These are phyloP conservation scores for Semibalanus balanoides DNA, from an alignment of 1,140 invertebrate genomes.

Conservation along the genomic window DNA sequence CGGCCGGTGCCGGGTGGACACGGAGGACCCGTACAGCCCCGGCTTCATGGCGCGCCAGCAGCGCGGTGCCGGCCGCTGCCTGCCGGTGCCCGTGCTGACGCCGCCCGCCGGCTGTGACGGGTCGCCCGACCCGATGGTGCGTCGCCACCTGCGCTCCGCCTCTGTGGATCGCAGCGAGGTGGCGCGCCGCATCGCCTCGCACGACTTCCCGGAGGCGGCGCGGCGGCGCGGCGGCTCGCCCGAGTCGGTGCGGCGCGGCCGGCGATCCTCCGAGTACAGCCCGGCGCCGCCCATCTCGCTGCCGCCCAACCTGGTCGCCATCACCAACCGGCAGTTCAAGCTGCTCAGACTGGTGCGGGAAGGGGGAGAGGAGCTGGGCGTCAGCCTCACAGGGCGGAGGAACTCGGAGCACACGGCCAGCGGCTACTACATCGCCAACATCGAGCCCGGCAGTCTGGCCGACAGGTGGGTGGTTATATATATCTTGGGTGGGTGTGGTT, in stretches of 20 bases:
- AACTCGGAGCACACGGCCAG: neutral
- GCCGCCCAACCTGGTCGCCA: neutral
- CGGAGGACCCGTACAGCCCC: no score
- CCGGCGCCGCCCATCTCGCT: neutral
- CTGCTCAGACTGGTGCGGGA: neutral
- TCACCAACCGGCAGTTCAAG: slow-evolving; percentile 1
- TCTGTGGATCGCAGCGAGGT: neutral
- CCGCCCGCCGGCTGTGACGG: neutral
- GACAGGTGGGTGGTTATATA: no score
- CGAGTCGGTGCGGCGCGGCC: neutral
- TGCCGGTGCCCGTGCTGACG: no score
- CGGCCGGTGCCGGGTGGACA: no score
- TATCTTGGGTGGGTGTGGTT: no score
- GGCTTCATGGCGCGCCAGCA: no score
- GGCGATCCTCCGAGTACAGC: neutral
- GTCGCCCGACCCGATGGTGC: neutral
- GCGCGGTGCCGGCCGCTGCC: no score
- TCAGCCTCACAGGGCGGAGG: neutral
- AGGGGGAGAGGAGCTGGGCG: neutral
- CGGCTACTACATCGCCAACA: neutral
- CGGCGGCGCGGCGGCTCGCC: neutral
- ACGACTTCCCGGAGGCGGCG: neutral
- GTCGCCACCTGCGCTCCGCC: neutral
- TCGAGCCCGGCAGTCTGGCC: no score
- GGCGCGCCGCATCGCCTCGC: neutral